phyloP scores from a whole-genome alignment of 2,113 vertebrate species.

The Atractosteus spatula region DNA sequence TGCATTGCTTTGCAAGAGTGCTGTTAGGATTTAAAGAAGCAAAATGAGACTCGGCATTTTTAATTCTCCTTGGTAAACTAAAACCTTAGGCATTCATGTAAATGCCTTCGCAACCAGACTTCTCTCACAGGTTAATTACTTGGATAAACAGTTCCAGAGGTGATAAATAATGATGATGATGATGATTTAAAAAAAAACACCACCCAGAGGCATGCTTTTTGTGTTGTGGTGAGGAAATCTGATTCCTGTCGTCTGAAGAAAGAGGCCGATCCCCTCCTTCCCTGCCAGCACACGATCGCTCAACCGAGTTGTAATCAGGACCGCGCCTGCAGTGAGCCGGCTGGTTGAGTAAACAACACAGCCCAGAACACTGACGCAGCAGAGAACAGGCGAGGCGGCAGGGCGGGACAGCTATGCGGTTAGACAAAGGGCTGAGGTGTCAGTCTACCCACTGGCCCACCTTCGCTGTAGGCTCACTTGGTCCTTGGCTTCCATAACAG shows the following conservation, averaged over 20 bases:
- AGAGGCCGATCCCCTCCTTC: neutral
- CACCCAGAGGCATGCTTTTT: neutral
- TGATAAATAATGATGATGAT: neutral
- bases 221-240: neutral
- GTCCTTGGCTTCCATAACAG: too few species aligned
- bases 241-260: neutral
- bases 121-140: neutral
- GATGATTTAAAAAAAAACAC: neutral
- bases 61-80: neutral
- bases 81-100: neutral
- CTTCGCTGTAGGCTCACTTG: neutral
- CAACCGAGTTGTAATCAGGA: neutral
- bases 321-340: neutral
- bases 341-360: too few species aligned
- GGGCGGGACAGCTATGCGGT: slow-evolving; percentile 7
- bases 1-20: too few species aligned
- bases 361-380: slow-evolving; percentile 12
- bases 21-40: too few species aligned
- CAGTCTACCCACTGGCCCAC: neutral
- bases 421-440: slow-evolving; percentile 8
- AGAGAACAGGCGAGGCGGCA: neutral
- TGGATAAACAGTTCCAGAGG: neutral
- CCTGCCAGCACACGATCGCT: neutral
- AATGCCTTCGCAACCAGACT: neutral
- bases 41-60: too few species aligned